A percentile compares a stretch with the other conserved stretches of the same genome.
phyloP scores from a whole-genome alignment of 2,888 invertebrate species.

The Odiellus spinosus region DNA sequence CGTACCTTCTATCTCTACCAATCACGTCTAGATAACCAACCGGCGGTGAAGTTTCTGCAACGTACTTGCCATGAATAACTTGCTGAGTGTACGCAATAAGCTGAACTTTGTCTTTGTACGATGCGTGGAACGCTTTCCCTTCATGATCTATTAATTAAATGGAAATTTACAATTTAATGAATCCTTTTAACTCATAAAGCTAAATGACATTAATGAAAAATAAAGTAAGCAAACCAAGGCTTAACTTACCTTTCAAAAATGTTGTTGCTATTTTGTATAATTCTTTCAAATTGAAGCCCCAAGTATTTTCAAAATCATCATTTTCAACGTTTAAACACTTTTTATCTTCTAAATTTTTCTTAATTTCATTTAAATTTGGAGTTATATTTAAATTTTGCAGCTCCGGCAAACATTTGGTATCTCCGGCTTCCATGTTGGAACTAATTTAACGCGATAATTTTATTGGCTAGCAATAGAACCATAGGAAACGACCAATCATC shows the following conservation, averaged over 20 bases:
- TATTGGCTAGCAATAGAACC: too few relatives aligned
- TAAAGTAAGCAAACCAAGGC: slow-evolving; percentile 3
- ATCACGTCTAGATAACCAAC: slow-evolving; percentile 89
- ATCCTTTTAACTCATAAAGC: too few relatives aligned
- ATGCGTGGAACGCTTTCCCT: slow-evolving; percentile 88
- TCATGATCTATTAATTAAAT: slow-evolving; percentile 60
- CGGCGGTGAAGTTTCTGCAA: slow-evolving; percentile 52
- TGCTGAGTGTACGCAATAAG: slow-evolving; percentile 86
- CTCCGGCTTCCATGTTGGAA: too few relatives aligned
- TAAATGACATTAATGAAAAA: too few relatives aligned
- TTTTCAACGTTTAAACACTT: slow-evolving; percentile 1
- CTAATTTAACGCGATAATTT: too few relatives aligned
- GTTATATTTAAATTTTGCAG: too few relatives aligned
- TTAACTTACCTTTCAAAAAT: slow-evolving; percentile 74
- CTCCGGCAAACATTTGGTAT: too few relatives aligned
- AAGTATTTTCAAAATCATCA: slow-evolving; percentile 23
- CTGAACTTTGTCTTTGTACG: slow-evolving; percentile 81
- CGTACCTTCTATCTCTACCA: slow-evolving; percentile 66
- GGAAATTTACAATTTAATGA: slow-evolving; percentile 1
- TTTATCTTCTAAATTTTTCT: too few relatives aligned
- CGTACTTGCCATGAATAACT: slow-evolving; percentile 65
- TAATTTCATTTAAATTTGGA: too few relatives aligned
- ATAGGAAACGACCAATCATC: too few relatives aligned
- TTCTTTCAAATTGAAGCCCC: slow-evolving; percentile 44
- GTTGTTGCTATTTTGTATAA: slow-evolving; percentile 73